Evolutionary conservation across 1,140 invertebrate species (phyloP), one percentile per base, ranked within the genome.

Genomic region (Euborellia annulipes): DNA sequence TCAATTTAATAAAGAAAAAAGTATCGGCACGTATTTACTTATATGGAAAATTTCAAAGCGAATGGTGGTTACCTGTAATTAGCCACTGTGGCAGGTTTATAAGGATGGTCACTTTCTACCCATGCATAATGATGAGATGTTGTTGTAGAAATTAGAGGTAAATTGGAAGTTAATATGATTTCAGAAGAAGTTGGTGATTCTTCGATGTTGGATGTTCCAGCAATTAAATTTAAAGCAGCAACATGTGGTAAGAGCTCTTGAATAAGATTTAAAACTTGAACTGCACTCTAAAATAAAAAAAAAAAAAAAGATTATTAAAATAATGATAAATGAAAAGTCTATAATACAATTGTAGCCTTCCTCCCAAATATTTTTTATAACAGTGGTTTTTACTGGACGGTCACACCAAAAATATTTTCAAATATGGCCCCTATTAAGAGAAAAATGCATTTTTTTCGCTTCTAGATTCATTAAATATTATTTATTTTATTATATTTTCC

Each of bases 81-180:
- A 30, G 78, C 79, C 11, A 94, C 83, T 40, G 79, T 78, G 3
- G 89, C 82, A 32, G 85, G 80, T 65, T 90, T 89, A 63, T 98
- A 98, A 0, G 93, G 94, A 71, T 98, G 94, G 27, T 93, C 88
- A 62, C 90, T 94, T 67, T 98, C 91, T 7, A 96, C 76, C 69
- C 89, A 79, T 8, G 88, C 83, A 59, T 92, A 93, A 65, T 91
- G 85, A 54, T 81, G 75, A 50, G 81, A 82, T 1, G 84, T 86
- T 8, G 82, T 80, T 36, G 64, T 70, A 9, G 57, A 46, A 27
- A 27, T 11, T 27, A 6, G 23, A 6, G 52, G 50, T 22, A 49
- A 42, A 22, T 50, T 45, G 43, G 23, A 6, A 27, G 23, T 6
- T 27, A 27, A 27, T 6, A 27, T 27, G 23, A 11, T 4, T 11